Evolutionary conservation across 1,140 invertebrate genomes (phyloP), one percentile per base, ranked within the genome.

Genomic region (Papilio polytes): DNA sequence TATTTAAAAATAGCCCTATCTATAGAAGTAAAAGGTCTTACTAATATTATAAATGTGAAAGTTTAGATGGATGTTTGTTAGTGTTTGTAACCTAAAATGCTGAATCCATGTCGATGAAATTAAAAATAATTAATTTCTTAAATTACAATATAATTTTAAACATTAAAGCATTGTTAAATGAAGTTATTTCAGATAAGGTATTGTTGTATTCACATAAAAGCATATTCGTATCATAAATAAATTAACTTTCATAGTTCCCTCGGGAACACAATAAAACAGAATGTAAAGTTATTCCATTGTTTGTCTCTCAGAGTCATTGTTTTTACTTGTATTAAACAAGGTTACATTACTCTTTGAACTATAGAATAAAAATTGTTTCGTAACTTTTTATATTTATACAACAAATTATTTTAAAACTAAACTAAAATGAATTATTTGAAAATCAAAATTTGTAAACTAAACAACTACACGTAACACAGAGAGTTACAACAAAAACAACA

Each of bases 271-370:
- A 22, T 51, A 4, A 13, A 51, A 53, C 74, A 46, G 44, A 41
- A 10, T 73, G 72, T n/a, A 41, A n/a, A 73, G 36, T 56, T 70
- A 70, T 36, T 15, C 46, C 74, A 76, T 76, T 76, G 74, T 76
- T 51, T 51, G 20, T 51, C 41, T 76, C 46, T 26, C 46, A 20
- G 18, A 48, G 20, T n/a, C 2, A 76, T 76, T 15, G 18, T 51
- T 76, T 53, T 46, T 51, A 76, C 44, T 22, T 48, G 51, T 51
- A 76, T 48, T 74, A 22, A 66, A 66, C 26, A 70, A 36, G 22
- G 26, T 53, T 9, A 26, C 22, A 22, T 76, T 51, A 31, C 63
- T 31, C 22, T 26, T 66, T 66, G 59, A 66, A 66, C 59, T 13
- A 31, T 59, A 66, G 15, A 73, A 44, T 44, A 13, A 48, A 12